Conservation (phyloP, 2,888 invertebrate genomes). For the Diarsia rubi region DNA sequence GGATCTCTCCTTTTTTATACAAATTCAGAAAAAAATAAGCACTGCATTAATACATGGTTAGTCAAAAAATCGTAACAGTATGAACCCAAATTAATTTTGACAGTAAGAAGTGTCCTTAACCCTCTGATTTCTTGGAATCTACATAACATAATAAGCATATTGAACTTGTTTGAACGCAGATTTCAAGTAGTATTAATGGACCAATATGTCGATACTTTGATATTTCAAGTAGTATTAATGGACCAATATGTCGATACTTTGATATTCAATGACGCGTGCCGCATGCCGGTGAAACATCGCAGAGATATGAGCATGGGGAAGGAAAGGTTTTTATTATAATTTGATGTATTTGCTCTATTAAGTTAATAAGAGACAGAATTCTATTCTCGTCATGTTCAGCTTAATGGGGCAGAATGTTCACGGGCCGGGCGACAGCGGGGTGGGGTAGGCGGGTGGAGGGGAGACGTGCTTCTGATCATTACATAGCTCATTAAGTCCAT, state of each 20-base stretch:
- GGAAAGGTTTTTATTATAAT: constrained; percentile 31
- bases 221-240: background rate
- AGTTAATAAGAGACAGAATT: constrained; percentile 33
- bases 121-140: background rate
- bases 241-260: constrained; percentile 6
- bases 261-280: constrained; percentile 1
- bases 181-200: background rate
- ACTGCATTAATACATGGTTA: background rate
- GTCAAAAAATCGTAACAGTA: background rate
- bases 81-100: background rate
- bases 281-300: background rate
- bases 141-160: background rate
- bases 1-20: background rate
- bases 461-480: constrained; percentile 44
- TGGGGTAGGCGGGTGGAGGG: no score
- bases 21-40: background rate
- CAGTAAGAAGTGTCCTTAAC: background rate
- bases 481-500: constrained; percentile 58
- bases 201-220: constrained; percentile 6
- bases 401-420: constrained; percentile 50
- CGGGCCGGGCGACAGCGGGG: background rate
- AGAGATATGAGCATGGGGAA: background rate
- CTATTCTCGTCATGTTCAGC: constrained; percentile 45
- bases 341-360: constrained; percentile 42
- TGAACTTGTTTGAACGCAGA: background rate